These are phyloP conservation scores for Gnathonemus longibarbis DNA, from an alignment of 2,113 vertebrate species.

Conservation along the genomic window DNA sequence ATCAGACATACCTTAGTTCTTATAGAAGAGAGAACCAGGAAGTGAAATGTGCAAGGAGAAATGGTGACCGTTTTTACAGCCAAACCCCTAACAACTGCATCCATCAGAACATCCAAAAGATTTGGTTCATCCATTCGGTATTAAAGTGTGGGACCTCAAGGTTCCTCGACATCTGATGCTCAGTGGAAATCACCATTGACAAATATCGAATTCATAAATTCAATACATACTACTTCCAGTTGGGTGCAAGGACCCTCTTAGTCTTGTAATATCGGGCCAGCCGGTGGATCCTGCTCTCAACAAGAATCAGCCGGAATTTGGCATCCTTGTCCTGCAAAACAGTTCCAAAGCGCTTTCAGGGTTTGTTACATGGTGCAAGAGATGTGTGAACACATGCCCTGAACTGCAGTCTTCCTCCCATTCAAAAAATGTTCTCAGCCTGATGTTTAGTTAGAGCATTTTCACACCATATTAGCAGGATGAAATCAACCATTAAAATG, in stretches of 20 bases:
- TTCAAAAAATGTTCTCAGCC: neutral
- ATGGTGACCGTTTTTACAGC: neutral
- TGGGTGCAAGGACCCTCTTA: conserved; percentile 92
- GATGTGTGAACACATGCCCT: neutral
- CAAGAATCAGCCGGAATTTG: conserved; percentile 98
- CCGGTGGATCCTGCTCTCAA: conserved; percentile 93
- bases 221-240: conserved; percentile 94
- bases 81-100: neutral
- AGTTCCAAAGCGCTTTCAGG: neutral
- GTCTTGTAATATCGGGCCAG: conserved; percentile 98
- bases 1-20: conserved; percentile 64
- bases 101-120: neutral
- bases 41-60: conserved; percentile 56
- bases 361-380: neutral
- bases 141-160: neutral
- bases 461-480: neutral
- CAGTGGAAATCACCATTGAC: neutral
- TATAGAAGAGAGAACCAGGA: conserved; percentile 49
- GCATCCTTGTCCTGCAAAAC: conserved; percentile 85
- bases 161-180: neutral
- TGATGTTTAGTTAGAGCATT: neutral
- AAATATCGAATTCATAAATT: neutral
- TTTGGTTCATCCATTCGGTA: neutral
- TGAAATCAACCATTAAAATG: neutral
- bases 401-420: neutral